Conservation (phyloP, 2,797 vertebrate genomes). For the Myotis myotis region DNA sequence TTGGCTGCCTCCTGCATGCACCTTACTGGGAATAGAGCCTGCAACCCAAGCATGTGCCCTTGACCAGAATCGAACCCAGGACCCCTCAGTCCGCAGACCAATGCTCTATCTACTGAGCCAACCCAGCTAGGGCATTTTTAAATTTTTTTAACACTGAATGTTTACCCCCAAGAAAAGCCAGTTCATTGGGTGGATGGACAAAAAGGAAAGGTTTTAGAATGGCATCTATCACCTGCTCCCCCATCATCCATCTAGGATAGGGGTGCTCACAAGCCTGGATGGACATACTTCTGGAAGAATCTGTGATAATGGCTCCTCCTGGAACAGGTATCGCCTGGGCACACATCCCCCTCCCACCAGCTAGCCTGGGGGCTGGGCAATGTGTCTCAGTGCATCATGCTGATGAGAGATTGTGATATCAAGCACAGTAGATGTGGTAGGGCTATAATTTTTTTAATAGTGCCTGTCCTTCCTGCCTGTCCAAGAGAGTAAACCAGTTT, state of each 20-base stretch:
- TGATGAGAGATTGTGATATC: not conserved
- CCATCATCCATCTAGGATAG: rapidly evolving
- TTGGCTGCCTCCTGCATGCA: no score
- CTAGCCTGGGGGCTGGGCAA: rapidly evolving
- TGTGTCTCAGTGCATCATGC: not conserved
- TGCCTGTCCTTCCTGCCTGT: not conserved
- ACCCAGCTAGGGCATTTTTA: no score
- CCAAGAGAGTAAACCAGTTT: not conserved
- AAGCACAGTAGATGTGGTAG: not conserved
- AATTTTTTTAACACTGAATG: not conserved
- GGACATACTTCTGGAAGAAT: not conserved
- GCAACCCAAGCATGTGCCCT: no score
- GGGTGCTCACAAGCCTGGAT: not conserved
- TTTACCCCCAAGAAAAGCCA: not conserved
- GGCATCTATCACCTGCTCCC: not conserved
- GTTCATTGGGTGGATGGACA: not conserved
- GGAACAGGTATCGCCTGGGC: not conserved
- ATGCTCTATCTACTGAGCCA: no score
- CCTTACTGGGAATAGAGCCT: no score
- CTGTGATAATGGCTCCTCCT: not conserved
- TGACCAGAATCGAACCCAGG: no score
- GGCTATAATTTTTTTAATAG: not conserved
- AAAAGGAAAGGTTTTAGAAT: not conserved
- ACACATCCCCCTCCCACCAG: not conserved
- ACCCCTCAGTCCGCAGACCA: no score